phyloP scores from a whole-genome alignment of 2,888 invertebrate species.

The Cheiracanthium punctorium region DNA sequence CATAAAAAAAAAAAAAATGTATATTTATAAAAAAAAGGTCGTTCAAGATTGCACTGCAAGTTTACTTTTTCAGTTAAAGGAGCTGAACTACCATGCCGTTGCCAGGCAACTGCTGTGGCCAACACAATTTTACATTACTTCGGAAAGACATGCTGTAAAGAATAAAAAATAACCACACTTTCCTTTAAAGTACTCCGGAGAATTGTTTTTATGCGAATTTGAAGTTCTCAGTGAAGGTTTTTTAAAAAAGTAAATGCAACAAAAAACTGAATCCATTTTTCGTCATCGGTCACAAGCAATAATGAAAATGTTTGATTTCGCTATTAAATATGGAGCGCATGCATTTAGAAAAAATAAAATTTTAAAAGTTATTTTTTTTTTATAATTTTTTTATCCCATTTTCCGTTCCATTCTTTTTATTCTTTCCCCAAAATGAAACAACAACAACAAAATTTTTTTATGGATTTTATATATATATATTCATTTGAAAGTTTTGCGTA shows the following conservation, averaged over 20 bases:
- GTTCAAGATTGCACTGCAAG: conserved; percentile 23
- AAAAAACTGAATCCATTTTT: background rate
- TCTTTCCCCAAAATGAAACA: too few species aligned
- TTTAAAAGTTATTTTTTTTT: too few species aligned
- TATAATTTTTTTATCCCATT: too few species aligned
- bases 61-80: conserved; percentile 28
- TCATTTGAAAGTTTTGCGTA: too few species aligned
- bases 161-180: background rate
- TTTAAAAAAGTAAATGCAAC: too few species aligned
- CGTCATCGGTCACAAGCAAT: background rate
- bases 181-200: background rate
- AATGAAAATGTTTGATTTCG: background rate
- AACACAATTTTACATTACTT: conserved; percentile 35
- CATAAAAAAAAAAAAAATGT: background rate
- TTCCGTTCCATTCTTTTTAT: too few species aligned
- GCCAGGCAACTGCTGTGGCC: conserved; percentile 28
- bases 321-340: background rate
- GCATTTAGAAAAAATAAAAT: background rate
- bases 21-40: too few species aligned
- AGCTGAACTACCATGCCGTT: conserved; percentile 41
- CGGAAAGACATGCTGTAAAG: background rate
- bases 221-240: background rate
- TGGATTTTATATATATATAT: too few species aligned
- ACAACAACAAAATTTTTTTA: too few species aligned
- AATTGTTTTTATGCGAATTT: conserved; percentile 45